Percentiles rank a stretch among this genome's conserved stretches.
Conservation (phyloP, 1,140 invertebrate species). For the Philopotamus ludificatus region DNA sequence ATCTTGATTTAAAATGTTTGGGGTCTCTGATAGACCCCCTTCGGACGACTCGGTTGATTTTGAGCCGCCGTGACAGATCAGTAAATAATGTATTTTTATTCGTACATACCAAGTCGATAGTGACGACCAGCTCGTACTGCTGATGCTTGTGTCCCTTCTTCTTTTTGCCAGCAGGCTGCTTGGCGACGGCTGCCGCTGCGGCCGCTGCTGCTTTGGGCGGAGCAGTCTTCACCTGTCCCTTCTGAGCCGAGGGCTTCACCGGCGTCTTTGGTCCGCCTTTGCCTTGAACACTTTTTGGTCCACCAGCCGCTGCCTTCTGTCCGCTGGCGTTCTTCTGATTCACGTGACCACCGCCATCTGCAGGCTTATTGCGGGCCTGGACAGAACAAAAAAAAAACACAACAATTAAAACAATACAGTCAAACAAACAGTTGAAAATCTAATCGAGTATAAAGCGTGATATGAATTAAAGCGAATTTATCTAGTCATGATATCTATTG, state of each 20-base stretch:
- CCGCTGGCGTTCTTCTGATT: conserved; percentile 64
- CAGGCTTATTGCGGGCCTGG: conserved; percentile 79
- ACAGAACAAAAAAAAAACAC: conserved; percentile 36
- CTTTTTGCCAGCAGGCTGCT: conserved; percentile 64
- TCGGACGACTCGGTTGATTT: too few relatives aligned
- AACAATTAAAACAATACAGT: too few relatives aligned
- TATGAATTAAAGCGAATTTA: too few relatives aligned
- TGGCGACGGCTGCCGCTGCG: conserved; percentile 58
- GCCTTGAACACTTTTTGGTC: conserved; percentile 55
- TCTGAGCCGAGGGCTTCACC: conserved; percentile 59
- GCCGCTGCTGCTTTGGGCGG: conserved; percentile 57
- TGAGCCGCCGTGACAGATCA: too few relatives aligned
- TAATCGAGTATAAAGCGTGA: too few relatives aligned
- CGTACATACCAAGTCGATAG: conserved; percentile 74
- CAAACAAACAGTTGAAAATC: too few relatives aligned
- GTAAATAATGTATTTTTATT: not conserved
- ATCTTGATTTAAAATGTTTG: too few relatives aligned
- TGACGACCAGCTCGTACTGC: conserved; percentile 78
- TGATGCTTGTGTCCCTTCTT: conserved; percentile 79
- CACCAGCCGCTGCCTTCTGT: conserved; percentile 61
- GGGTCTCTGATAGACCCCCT: too few relatives aligned
- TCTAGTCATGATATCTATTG: too few relatives aligned
- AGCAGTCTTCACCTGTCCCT: conserved; percentile 58
- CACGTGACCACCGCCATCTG: conserved; percentile 68
- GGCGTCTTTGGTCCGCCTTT: conserved; percentile 54